phyloP scores from a whole-genome alignment of 2,797 vertebrate species.

The Zalophus californianus region DNA sequence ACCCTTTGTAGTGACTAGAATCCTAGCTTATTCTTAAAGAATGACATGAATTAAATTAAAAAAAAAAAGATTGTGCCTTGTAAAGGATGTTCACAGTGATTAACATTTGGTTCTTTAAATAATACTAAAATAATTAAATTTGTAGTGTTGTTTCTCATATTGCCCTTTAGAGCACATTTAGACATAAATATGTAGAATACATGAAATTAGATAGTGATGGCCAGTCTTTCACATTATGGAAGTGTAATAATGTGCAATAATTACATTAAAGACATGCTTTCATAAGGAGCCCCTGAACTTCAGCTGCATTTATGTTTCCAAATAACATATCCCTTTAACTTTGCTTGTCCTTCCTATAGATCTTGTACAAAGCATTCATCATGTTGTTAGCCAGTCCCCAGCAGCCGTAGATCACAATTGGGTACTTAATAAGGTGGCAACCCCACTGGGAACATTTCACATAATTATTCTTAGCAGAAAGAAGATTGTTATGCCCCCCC shows the following conservation, averaged over 20 bases:
- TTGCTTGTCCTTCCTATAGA: conserved; percentile 73
- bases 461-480: conserved; percentile 83
- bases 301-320: conserved; percentile 74
- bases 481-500: conserved; percentile 71
- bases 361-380: conserved; percentile 74
- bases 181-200: conserved; percentile 54
- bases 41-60: conserved; percentile 52
- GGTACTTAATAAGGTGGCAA: conserved; percentile 84
- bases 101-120: conserved; percentile 73
- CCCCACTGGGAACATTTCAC: conserved; percentile 83
- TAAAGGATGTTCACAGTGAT: conserved; percentile 59
- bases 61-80: neutral
- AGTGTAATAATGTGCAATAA: conserved; percentile 58
- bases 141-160: neutral
- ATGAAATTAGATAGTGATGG: neutral
- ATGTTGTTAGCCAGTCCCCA: conserved; percentile 73
- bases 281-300: conserved; percentile 73
- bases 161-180: conserved; percentile 21
- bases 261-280: conserved; percentile 72
- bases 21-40: conserved; percentile 65
- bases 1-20: conserved; percentile 84
- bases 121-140: conserved; percentile 70
- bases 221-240: neutral
- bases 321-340: conserved; percentile 79
- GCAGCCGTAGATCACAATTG: conserved; percentile 77